Evolutionary conservation across 2,888 invertebrate species (phyloP).

Genomic region (Erebia epiphron): DNA sequence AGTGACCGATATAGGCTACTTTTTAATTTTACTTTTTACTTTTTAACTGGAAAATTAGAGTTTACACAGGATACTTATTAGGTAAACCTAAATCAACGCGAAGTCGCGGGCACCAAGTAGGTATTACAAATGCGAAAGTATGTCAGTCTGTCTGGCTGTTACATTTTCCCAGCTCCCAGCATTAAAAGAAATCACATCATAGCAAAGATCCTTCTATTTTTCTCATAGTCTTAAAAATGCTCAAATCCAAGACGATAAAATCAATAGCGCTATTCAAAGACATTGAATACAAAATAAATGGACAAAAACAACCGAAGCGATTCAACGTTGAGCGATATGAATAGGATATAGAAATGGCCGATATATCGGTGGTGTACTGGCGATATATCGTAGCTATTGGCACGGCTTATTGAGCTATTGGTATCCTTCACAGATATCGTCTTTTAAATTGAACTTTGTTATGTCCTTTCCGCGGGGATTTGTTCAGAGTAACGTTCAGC

Average conservation of each 20-base stretch:
- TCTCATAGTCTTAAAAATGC: neutral
- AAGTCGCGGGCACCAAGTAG: too few relatives aligned
- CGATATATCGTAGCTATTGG: slow-evolving; percentile 3
- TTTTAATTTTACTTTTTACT: too few relatives aligned
- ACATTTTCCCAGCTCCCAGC: too few relatives aligned
- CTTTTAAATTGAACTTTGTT: slow-evolving; percentile 3
- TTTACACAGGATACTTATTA: too few relatives aligned
- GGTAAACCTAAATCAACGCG: too few relatives aligned
- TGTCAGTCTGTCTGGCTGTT: too few relatives aligned
- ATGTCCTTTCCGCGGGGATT: slow-evolving; percentile 1
- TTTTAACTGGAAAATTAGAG: too few relatives aligned
- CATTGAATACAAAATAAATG: slow-evolving; percentile 5
- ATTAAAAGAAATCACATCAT: too few relatives aligned
- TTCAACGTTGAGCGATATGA: neutral
- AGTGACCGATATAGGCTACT: too few relatives aligned
- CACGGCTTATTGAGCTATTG: neutral
- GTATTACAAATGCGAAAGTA: too few relatives aligned
- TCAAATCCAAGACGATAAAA: neutral
- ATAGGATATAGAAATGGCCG: neutral
- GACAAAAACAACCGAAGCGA: slow-evolving; percentile 2
- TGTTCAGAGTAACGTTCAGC: neutral
- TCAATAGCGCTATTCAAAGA: neutral
- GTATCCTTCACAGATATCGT: neutral
- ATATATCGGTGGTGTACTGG: neutral
- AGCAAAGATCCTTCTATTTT: neutral